Conservation (phyloP, 2,888 invertebrate genomes). For the Ellobium chinense region DNA sequence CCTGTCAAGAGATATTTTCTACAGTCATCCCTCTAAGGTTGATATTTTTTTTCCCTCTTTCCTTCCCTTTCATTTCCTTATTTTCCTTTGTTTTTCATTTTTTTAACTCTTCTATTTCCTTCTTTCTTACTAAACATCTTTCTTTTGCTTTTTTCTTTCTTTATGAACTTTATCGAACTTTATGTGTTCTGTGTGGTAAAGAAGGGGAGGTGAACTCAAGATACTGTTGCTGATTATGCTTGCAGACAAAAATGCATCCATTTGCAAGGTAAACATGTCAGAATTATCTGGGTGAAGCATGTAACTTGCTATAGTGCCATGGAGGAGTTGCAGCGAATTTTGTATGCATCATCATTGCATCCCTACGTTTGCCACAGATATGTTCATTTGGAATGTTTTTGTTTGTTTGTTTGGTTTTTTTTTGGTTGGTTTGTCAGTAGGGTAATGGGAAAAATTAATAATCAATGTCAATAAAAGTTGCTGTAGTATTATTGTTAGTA, state of each 20-base stretch:
- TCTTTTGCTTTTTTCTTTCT: neutral
- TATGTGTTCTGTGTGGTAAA: neutral
- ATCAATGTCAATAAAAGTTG: neutral
- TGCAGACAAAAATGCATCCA: neutral
- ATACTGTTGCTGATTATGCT: neutral
- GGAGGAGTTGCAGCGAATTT: no score
- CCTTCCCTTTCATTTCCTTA: neutral
- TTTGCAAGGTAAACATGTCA: no score
- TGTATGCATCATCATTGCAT: no score
- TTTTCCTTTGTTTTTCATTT: neutral
- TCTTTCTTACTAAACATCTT: neutral
- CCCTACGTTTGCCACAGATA: no score
- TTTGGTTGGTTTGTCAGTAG: no score
- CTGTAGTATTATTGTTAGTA: neutral
- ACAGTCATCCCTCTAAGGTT: conserved; percentile 35
- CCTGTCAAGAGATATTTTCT: conserved; percentile 73
- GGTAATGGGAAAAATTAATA: no score
- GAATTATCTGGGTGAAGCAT: no score
- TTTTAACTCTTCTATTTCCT: neutral
- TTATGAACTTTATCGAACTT: neutral
- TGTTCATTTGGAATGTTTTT: neutral
- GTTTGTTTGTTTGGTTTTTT: neutral
- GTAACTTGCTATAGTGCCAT: no score
- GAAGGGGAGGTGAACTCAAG: no score
- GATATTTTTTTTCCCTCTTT: neutral